Evolutionary conservation across 2,797 vertebrate genomes (phyloP).

Genomic region (Cercopithecus neglectus): DNA sequence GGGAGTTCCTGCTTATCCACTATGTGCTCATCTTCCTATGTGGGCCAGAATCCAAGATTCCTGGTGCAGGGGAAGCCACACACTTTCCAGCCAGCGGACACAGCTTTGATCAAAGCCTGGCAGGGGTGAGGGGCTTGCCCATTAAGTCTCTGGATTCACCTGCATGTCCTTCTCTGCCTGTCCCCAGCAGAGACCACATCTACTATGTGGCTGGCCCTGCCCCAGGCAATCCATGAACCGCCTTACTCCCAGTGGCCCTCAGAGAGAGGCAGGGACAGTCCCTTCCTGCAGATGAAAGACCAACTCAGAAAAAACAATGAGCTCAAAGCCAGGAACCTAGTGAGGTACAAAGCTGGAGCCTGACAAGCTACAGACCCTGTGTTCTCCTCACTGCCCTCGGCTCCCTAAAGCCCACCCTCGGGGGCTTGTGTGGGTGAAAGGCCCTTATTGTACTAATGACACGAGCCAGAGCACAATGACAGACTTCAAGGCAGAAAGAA

Average conservation of each 20-base stretch:
- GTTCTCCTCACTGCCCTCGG: background rate
- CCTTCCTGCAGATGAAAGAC: background rate
- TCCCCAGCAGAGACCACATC: background rate
- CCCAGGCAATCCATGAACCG: accelerated
- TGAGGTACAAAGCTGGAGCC: background rate
- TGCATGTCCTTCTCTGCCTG: background rate
- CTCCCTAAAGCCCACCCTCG: background rate
- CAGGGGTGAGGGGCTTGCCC: too few species aligned
- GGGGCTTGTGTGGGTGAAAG: background rate
- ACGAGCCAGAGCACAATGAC: background rate
- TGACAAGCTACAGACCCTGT: background rate
- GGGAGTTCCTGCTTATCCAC: too few species aligned
- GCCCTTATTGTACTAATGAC: accelerated
- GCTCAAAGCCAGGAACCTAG: background rate
- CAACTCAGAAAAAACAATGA: background rate
- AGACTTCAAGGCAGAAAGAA: background rate
- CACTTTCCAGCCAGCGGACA: accelerated
- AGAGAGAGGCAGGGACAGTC: background rate
- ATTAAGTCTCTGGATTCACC: background rate
- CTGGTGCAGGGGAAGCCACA: background rate
- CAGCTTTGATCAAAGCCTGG: background rate
- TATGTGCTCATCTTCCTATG: accelerated
- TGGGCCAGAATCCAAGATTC: background rate
- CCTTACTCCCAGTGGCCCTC: background rate
- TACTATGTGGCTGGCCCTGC: background rate